Percentiles rank a stretch among this genome's conserved stretches.
Evolutionary conservation across 2,113 vertebrate species (phyloP).

Genomic region (Sinocyclocheilus grahami): DNA sequence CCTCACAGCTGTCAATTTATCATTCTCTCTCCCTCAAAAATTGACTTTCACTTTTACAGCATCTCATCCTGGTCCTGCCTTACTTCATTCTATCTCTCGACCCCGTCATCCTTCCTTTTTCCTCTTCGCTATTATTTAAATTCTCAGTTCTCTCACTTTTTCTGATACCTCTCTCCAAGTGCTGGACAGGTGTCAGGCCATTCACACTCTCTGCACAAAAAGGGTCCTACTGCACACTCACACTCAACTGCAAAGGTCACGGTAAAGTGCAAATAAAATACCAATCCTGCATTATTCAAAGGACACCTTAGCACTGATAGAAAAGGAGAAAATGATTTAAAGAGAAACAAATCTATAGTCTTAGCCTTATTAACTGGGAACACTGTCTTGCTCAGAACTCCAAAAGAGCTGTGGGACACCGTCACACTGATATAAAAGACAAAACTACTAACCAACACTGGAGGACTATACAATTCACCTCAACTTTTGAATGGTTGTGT

Average conservation of each 20-base stretch:
- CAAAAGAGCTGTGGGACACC: neutral
- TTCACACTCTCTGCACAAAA: slow-evolving; percentile 24
- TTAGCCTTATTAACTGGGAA: slow-evolving; percentile 35
- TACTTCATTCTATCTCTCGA: slow-evolving; percentile 8
- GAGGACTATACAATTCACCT: neutral
- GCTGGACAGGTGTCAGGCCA: slow-evolving; percentile 14
- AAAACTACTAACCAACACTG: neutral
- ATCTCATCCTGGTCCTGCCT: slow-evolving; percentile 16
- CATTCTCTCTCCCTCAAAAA: slow-evolving; percentile 2
- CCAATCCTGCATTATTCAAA: slow-evolving; percentile 57
- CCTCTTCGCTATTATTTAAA: slow-evolving; percentile 1
- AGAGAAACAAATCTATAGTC: slow-evolving; percentile 32
- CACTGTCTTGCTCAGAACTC: neutral
- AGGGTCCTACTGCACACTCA: slow-evolving; percentile 19
- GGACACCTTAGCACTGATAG: slow-evolving; percentile 25
- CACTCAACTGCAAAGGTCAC: slow-evolving; percentile 50
- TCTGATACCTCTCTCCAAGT: slow-evolving; percentile 21
- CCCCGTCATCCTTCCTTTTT: slow-evolving; percentile 7
- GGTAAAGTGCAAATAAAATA: slow-evolving; percentile 50
- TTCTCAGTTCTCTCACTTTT: slow-evolving; percentile 1
- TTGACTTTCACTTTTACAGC: neutral
- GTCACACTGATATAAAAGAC: neutral
- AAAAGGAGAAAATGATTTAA: slow-evolving; percentile 40
- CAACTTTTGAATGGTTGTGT: neutral
- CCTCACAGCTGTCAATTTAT: slow-evolving; percentile 35